Evolutionary conservation across 2,797 vertebrate species (phyloP).

Genomic region (Eidolon dupreanum): DNA sequence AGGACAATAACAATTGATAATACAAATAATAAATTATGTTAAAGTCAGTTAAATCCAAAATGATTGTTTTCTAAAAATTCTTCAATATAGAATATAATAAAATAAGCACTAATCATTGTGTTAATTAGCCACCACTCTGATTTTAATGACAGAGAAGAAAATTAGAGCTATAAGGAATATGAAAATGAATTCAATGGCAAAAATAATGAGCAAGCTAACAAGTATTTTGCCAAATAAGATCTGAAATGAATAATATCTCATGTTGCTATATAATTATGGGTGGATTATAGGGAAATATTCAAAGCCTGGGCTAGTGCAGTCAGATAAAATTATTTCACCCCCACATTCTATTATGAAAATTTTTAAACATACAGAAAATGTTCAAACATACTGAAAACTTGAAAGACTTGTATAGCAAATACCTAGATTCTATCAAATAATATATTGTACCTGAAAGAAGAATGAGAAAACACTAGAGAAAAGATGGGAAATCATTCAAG

Average conservation of each 20-base stretch:
- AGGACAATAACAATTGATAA: slow-evolving; percentile 57
- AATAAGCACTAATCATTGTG: not conserved
- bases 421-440: not conserved
- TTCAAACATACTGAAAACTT: not conserved
- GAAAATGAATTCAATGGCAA: not conserved
- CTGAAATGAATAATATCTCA: not conserved
- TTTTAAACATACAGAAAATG: not conserved
- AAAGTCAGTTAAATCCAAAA: slow-evolving; percentile 38
- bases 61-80: not conserved
- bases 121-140: not conserved
- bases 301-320: not conserved
- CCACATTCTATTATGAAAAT: not conserved
- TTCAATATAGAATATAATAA: not conserved
- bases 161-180: not conserved
- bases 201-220: not conserved
- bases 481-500: not conserved
- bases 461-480: not conserved
- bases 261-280: not conserved
- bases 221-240: not conserved
- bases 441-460: not conserved
- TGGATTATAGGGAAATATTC: not conserved
- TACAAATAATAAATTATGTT: slow-evolving; percentile 35
- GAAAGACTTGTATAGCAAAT: not conserved
- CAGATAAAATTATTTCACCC: not conserved
- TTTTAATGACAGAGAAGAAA: not conserved